Conservation (phyloP, 1,140 invertebrate species). For the Rhagoletis pomonella region DNA sequence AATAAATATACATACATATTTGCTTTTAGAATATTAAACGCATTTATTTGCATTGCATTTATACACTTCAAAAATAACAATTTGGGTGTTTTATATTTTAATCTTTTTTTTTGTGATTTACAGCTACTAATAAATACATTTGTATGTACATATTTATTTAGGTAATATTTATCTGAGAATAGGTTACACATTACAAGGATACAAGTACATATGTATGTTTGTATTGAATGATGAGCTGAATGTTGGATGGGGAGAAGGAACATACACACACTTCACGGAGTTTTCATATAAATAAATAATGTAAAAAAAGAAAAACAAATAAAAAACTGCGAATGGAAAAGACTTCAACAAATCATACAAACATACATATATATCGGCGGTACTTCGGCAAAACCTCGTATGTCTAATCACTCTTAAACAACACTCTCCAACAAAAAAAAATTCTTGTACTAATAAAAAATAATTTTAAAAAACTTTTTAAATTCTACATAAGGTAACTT, state of each 20-base stretch:
- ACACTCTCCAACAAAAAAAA: too few species aligned
- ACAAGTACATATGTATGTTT: background rate
- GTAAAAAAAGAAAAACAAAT: background rate
- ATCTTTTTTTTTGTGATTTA: background rate
- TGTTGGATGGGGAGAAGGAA: background rate
- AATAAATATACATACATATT: too few species aligned
- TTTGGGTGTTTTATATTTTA: slow-evolving; percentile 11
- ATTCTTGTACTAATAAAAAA: too few species aligned
- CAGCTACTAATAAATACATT: slow-evolving; percentile 11
- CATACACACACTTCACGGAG: background rate
- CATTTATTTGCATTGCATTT: slow-evolving; percentile 48
- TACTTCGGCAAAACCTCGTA: too few species aligned
- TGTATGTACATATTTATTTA: background rate
- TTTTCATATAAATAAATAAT: background rate
- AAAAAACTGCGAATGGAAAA: slow-evolving; percentile 13
- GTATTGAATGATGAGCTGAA: slow-evolving; percentile 24
- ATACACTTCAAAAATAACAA: slow-evolving; percentile 47
- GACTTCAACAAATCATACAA: background rate
- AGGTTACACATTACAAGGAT: background rate
- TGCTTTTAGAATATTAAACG: slow-evolving; percentile 43
- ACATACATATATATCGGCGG: background rate
- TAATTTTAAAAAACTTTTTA: too few species aligned
- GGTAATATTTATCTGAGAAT: background rate
- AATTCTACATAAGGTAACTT: too few species aligned
- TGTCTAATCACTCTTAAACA: too few species aligned